phyloP scores from a whole-genome alignment of 1,140 invertebrate species.

The Hyles vespertilio region DNA sequence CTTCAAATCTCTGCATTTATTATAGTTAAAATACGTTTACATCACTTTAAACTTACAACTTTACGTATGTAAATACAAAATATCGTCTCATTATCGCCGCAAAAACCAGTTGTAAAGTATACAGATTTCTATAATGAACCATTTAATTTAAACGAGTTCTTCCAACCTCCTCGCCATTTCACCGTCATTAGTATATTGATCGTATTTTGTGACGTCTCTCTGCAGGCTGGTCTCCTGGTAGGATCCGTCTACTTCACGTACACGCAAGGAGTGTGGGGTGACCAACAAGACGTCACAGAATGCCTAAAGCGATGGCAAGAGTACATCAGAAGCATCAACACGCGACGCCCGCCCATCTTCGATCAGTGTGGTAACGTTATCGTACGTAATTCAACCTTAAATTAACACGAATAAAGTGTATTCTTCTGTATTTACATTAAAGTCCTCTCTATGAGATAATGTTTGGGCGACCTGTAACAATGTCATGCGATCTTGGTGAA shows the following conservation, averaged over 20 bases:
- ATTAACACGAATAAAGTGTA: background rate
- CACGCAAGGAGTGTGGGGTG: slow-evolving; percentile 67
- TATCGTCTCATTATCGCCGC: too few species aligned
- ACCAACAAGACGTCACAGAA: slow-evolving; percentile 59
- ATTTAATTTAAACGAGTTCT: too few species aligned
- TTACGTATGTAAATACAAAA: too few species aligned
- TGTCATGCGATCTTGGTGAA: slow-evolving; percentile 42
- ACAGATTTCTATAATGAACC: too few species aligned
- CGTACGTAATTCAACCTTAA: slow-evolving; percentile 35
- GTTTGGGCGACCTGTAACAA: slow-evolving; percentile 8
- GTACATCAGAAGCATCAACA: slow-evolving; percentile 58
- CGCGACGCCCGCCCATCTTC: slow-evolving; percentile 53
- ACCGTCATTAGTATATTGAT: slow-evolving; percentile 41
- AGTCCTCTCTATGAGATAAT: background rate
- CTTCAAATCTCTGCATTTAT: too few species aligned
- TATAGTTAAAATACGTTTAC: too few species aligned
- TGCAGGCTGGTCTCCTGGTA: slow-evolving; percentile 62
- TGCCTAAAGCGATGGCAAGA: slow-evolving; percentile 61
- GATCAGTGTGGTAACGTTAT: slow-evolving; percentile 58
- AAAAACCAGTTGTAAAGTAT: too few species aligned
- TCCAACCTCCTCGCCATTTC: slow-evolving; percentile 46
- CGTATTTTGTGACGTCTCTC: slow-evolving; percentile 6
- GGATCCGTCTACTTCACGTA: slow-evolving; percentile 64
- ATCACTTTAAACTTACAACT: too few species aligned
- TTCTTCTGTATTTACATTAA: background rate